These are phyloP conservation scores for Dugesia japonica DNA, from an alignment of 2,888 invertebrate species.

Conservation along the genomic window DNA sequence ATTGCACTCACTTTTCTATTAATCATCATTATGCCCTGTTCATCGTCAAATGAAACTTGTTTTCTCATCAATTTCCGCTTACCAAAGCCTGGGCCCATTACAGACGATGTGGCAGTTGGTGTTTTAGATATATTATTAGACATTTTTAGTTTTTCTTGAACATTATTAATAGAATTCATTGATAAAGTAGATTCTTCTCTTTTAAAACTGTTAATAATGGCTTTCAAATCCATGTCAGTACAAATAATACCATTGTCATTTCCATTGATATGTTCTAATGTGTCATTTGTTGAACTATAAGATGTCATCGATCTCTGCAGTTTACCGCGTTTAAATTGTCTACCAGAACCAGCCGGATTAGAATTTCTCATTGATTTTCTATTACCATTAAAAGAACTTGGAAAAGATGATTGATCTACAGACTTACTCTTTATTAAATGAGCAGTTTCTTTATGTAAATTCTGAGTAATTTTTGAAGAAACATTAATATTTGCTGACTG, in stretches of 20 bases:
- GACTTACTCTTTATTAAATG: not conserved
- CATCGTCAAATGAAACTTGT: slow-evolving; percentile 29
- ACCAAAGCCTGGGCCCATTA: not conserved
- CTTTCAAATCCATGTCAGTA: slow-evolving; percentile 20
- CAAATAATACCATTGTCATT: slow-evolving; percentile 20
- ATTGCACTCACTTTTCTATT: slow-evolving; percentile 27
- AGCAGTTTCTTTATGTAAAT: not conserved
- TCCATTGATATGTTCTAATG: not conserved
- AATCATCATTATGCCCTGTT: not conserved
- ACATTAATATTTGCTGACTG: not conserved
- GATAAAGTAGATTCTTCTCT: not conserved
- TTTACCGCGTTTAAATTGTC: not conserved
- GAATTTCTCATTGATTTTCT: not conserved
- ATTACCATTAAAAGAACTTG: not conserved
- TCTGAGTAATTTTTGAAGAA: not conserved
- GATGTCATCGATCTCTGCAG: not conserved
- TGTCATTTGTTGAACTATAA: not conserved
- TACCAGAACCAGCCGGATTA: not conserved
- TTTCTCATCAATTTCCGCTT: slow-evolving; percentile 4
- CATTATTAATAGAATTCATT: not conserved
- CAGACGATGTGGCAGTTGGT: not conserved
- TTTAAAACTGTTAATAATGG: not conserved
- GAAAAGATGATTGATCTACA: not conserved
- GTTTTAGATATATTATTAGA: not conserved
- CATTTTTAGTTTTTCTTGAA: not conserved